Base-by-base conservation (phyloP, 1,140 invertebrate species). In the Magallana angulata region DNA sequence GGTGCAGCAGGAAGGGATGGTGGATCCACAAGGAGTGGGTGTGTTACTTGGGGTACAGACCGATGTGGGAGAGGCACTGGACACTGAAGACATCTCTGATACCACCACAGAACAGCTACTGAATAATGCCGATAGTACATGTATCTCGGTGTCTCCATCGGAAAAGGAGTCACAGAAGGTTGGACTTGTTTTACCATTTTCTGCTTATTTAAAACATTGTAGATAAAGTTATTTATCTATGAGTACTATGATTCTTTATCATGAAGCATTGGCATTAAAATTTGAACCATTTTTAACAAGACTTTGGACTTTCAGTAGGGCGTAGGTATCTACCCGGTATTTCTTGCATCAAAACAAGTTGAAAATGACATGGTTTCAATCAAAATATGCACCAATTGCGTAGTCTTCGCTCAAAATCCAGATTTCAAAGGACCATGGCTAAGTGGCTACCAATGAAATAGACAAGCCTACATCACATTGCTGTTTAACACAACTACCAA, bases 11-110 rank as follows among this genome's bases (percentile, higher is more conserved):
- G 85, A 57, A 7, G 82, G 85, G 8, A 64, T 89, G 18, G 81
- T 89, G 82, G 88, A 86, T 58, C 84, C 24, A 6, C 36, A 71
- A 30, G 84, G 64, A 16, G 60, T 85, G 60, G 60, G 84, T 12
- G 84, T 62, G 16, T 68, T 71, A 68, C 84, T 85, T 8, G 84
- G 64, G 9, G 84, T 85, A 48, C 60, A 62, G 9, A 85, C 64
- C 8, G 64, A 85, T 16, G 64, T 56, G 1, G 84, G 56, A 18
- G 60, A 85, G 56, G n/a, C 18, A n/a, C 60, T 85, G 60, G 64
- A 56, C 36, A 68, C n/a, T 14, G 18, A 48, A 12, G 64, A 56
- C 11, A 85, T 71, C 24, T 60, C 62, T 0, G 59, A 57, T 14
- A 62, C 58, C 9, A 30, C 84, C 1, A 64, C 60, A 48, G 60